Conservation (phyloP, 2,888 invertebrate genomes). For the Caenorhabditis plicata region DNA sequence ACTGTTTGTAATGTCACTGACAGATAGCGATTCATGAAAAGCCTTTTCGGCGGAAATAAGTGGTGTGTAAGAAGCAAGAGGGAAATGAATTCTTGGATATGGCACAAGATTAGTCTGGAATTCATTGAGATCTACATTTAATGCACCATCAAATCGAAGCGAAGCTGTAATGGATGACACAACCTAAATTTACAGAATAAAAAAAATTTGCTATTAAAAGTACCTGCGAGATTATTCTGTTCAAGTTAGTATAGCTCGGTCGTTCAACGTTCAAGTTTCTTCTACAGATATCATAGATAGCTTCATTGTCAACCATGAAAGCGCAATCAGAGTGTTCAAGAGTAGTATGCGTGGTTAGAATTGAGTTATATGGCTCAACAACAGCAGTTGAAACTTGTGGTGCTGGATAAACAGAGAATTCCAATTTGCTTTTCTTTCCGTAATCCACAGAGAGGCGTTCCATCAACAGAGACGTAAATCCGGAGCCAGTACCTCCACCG, state of each 20-base stretch:
- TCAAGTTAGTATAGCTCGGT: slow-evolving; percentile 85
- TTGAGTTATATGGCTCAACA: slow-evolving; percentile 90
- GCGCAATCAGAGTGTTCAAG: slow-evolving; percentile 70
- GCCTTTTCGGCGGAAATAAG: slow-evolving; percentile 61
- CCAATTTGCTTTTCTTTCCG: slow-evolving; percentile 83
- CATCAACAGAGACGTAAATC: slow-evolving; percentile 85
- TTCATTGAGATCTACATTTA: slow-evolving; percentile 84
- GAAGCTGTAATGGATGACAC: slow-evolving; percentile 86
- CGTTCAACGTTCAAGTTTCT: slow-evolving; percentile 74
- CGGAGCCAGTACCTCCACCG: slow-evolving; percentile 77
- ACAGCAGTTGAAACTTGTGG: slow-evolving; percentile 74
- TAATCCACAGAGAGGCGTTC: slow-evolving; percentile 81
- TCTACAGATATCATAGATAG: slow-evolving; percentile 86
- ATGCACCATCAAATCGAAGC: slow-evolving; percentile 83
- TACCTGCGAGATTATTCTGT: slow-evolving; percentile 86
- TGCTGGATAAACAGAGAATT: slow-evolving; percentile 86
- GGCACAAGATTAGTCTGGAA: slow-evolving; percentile 75
- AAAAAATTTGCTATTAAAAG: too few species aligned
- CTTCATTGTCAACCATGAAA: slow-evolving; percentile 86
- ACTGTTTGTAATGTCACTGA: slow-evolving; percentile 83
- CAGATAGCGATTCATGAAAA: slow-evolving; percentile 57
- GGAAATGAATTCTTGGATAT: slow-evolving; percentile 88
- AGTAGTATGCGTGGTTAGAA: slow-evolving; percentile 88
- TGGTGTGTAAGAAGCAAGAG: slow-evolving; percentile 73
- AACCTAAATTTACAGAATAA: too few species aligned